Evolutionary conservation across 2,113 vertebrate genomes (phyloP), one percentile per base, ranked within the genome.

Genomic region (Cisticola juncidis): DNA sequence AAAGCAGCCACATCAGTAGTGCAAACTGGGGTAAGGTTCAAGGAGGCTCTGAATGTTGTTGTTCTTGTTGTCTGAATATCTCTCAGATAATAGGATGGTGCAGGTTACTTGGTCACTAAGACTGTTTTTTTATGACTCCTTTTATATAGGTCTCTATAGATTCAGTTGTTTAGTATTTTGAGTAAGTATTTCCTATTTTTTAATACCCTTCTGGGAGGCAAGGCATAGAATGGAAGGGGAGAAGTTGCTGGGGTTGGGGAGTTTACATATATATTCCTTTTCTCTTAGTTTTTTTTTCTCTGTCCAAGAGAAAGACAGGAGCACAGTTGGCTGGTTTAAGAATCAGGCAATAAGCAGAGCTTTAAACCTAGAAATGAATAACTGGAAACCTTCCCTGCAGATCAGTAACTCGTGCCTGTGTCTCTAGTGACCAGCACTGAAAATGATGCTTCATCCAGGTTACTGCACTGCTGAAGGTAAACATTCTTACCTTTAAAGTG

Each of bases 231-330:
- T 77, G 28, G 25, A 84, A 89, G 11, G 29, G 35, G 33, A 62
- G 31, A 31, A 57, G 13, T 25, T 76, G 10, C 6, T 3, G 7
- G 14, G 5, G 38, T 9, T 38, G 9, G 9, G 0, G 1, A 35
- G 6, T 51, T 44, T 31, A 17, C 21, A 8, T 13, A 7, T 69
- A 3, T 74, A 50, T 85, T 84, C 8, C 11, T 82, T 81, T 73
- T 70, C 3, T 85, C 8, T 40, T 42, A 4, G 0, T 12, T 82
- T 81, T 82, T 84, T 84, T 23, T 6, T 5, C 25, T 38, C 3
- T 29, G 23, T 72, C n/a, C 19, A n/a, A 8, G n/a, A 71, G n/a
- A 58, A 73, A 44, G 29, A 23, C 9, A 48, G 31, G 8, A 94
- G 4, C 54, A 14, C 33, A n/a, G 17, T 23, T 81, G 38, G 5